Base-by-base conservation (phyloP, 1,140 invertebrate genomes). In the Neelides sp. region DNA sequence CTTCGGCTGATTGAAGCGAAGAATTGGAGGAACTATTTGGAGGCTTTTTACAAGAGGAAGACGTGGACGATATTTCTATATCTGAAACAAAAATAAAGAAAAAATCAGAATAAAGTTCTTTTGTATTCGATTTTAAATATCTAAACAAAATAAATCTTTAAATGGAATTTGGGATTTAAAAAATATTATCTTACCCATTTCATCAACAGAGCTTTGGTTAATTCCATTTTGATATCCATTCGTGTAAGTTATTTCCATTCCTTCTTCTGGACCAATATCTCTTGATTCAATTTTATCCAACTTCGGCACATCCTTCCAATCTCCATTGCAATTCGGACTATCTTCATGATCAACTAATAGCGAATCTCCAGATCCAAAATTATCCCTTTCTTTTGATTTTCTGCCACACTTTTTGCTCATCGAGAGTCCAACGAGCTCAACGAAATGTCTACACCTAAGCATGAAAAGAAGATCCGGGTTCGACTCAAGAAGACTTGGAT, bases 361-460 rank as follows among this genome's bases (percentile, higher is more conserved):
- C 32, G 19, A 45, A 20, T 28, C 17, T 50, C 20, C 27, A 17
- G 12, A 15, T 48, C 28, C 37, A 32, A 32, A 7, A 40, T 23
- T 12, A 23, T 22, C 23, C 20, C 26, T 12, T 39, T 40, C 44
- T 28, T 37, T 43, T 45, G 26, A 35, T 46, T 68, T 61, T 74
- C 69, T 36, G 67, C 66, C 22, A 73, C 72, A 62, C 72, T 71
- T 47, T 20, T 20, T 28, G 3, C 30, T 23, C 34, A 50, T 39
- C 10, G 40, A 43, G 24, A 43, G 39, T 10, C 57, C 54, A 27
- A 77, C 70, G 69, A 78, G 74, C 72, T 98, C 94, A 22, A 98
- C 85, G 71, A 98, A 98, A 72, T 98, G 92, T 58, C 94, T 79
- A 70, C 90, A 94, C 69, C 95, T 94, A 47, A 98, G 75, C 68